Conservation (phyloP, 2,797 vertebrate genomes). For the Hyperoplus immaculatus region DNA sequence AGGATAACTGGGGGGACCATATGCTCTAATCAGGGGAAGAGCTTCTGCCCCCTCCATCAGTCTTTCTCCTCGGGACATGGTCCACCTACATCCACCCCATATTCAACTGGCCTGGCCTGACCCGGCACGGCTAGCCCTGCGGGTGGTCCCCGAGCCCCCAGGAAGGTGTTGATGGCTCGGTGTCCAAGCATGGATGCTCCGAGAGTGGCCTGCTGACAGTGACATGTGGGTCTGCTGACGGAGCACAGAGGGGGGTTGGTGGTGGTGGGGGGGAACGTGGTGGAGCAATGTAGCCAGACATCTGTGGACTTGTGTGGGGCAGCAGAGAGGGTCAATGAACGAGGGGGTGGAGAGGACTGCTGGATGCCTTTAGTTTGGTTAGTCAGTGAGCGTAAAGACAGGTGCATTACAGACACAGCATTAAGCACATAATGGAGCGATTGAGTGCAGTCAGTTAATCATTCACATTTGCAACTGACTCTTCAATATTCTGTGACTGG, state of each 20-base stretch:
- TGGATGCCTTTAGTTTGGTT: conserved; percentile 46
- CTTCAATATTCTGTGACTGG: conserved; percentile 43
- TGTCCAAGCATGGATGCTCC: conserved; percentile 48
- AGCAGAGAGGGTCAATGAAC: conserved; percentile 43
- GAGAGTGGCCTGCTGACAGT: conserved; percentile 63
- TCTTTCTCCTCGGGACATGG: conserved; percentile 53
- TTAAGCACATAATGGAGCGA: conserved; percentile 51
- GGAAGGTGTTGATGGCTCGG: conserved; percentile 71
- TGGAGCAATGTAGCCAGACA: conserved; percentile 46
- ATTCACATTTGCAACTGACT: conserved; percentile 51
- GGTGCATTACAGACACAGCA: conserved; percentile 41
- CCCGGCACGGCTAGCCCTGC: conserved; percentile 36
- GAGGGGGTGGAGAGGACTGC: conserved; percentile 28
- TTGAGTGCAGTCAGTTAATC: conserved; percentile 54
- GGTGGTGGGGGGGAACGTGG: conserved; percentile 21
- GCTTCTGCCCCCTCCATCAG: conserved; percentile 48
- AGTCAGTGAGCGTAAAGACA: conserved; percentile 40
- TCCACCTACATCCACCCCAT: conserved; percentile 58
- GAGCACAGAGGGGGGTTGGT: conserved; percentile 30
- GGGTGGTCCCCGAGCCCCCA: conserved; percentile 52
- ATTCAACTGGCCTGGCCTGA: conserved; percentile 36
- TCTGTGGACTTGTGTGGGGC: conserved; percentile 56
- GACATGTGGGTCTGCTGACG: conserved; percentile 74
- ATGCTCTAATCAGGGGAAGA: conserved; percentile 57
- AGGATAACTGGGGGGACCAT: conserved; percentile 68